phyloP scores from a whole-genome alignment of 2,888 invertebrate species.

The Exocentrus adspersus region DNA sequence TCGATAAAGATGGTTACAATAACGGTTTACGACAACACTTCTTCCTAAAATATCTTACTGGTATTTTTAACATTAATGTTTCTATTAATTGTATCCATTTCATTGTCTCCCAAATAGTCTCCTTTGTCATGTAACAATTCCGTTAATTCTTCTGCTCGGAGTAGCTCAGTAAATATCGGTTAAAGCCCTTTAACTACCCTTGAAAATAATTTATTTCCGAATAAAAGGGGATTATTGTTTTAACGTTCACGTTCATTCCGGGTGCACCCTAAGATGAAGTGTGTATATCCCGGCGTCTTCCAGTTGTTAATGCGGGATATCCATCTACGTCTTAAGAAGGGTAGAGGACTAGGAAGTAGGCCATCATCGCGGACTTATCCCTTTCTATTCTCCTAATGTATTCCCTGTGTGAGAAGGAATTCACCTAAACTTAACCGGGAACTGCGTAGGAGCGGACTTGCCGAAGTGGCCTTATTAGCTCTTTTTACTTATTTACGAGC shows the following conservation, averaged over 20 bases:
- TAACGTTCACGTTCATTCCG: conserved; percentile 35
- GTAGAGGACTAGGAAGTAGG: conserved; percentile 53
- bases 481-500: conserved; percentile 37
- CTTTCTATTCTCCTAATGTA: conserved; percentile 60
- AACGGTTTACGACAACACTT: too few relatives aligned
- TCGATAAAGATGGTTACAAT: too few relatives aligned
- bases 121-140: neutral
- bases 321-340: conserved; percentile 59
- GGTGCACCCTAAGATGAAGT: conserved; percentile 38
- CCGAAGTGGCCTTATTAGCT: conserved; percentile 38
- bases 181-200: conserved; percentile 8
- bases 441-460: conserved; percentile 41
- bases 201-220: conserved; percentile 33
- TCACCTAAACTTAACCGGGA: conserved; percentile 43
- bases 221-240: conserved; percentile 40
- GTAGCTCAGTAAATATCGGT: conserved; percentile 7
- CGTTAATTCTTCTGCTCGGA: neutral
- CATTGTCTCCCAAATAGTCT: too few relatives aligned
- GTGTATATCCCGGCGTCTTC: conserved; percentile 32
- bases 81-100: too few relatives aligned
- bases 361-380: conserved; percentile 61
- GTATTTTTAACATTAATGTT: too few relatives aligned
- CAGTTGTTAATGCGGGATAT: conserved; percentile 54
- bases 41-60: too few relatives aligned
- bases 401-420: conserved; percentile 59